phyloP scores from a whole-genome alignment of 2,888 invertebrate species.

The Strigamia maritima region DNA sequence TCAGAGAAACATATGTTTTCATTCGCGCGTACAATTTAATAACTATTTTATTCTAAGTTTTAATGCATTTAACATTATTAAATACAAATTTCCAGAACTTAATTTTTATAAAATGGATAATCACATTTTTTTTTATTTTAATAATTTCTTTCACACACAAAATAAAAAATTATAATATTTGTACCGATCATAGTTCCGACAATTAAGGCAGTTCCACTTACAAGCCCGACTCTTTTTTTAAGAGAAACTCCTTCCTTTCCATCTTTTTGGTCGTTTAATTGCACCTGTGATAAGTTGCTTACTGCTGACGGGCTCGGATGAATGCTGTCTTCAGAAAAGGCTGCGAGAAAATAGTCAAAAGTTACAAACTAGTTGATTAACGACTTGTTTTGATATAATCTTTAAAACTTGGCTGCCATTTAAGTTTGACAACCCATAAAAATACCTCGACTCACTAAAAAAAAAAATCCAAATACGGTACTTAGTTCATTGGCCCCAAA shows the following conservation, averaged over 20 bases:
- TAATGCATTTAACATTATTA: too few species aligned
- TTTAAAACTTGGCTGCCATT: not conserved
- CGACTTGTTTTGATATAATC: not conserved
- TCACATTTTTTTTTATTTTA: too few species aligned
- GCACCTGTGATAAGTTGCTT: constrained; percentile 41
- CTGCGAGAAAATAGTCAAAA: constrained; percentile 7
- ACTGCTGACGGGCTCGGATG: constrained; percentile 41
- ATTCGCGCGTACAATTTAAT: too few species aligned
- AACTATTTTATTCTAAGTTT: too few species aligned
- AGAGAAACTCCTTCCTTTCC: constrained; percentile 94
- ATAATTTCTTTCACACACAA: too few species aligned
- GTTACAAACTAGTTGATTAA: not conserved
- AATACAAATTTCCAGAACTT: too few species aligned
- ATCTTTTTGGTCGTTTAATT: constrained; percentile 35
- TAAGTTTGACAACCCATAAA: not conserved
- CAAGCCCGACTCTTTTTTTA: constrained; percentile 98
- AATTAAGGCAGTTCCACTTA: constrained; percentile 98
- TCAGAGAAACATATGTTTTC: too few species aligned
- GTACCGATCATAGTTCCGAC: constrained; percentile 97
- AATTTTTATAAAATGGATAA: too few species aligned
- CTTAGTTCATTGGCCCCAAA: not conserved
- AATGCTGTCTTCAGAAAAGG: constrained; percentile 39
- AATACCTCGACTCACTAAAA: not conserved
- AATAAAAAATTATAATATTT: too few species aligned
- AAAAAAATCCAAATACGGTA: not conserved